phyloP scores from a whole-genome alignment of 2,888 invertebrate species.

The Mimumesa dahlbomi region DNA sequence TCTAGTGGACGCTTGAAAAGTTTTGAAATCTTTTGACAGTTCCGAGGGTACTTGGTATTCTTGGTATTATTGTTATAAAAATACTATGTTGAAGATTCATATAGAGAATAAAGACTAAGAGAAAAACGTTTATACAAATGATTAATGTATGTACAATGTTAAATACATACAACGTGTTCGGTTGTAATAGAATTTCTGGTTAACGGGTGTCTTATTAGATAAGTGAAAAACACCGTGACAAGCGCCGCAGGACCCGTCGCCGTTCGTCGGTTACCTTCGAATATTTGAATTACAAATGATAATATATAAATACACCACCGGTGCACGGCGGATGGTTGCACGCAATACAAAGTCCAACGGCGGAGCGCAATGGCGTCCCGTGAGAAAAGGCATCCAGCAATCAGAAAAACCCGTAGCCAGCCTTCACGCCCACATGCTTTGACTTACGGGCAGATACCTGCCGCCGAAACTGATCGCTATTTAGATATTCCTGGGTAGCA shows the following conservation, averaged over 20 bases:
- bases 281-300: conserved; percentile 25
- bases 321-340: conserved; percentile 2
- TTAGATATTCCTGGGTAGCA: conserved; percentile 54
- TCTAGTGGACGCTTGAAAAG: too few species aligned
- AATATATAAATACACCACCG: neutral
- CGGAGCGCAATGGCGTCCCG: conserved; percentile 20
- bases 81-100: too few species aligned
- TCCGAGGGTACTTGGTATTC: too few species aligned
- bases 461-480: conserved; percentile 57
- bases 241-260: neutral
- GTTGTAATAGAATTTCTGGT: too few species aligned
- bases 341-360: conserved; percentile 27
- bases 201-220: too few species aligned
- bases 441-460: conserved; percentile 36
- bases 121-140: too few species aligned
- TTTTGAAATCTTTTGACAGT: too few species aligned
- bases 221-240: too few species aligned
- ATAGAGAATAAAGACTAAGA: too few species aligned
- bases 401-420: conserved; percentile 15
- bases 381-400: conserved; percentile 50
- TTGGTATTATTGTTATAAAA: too few species aligned
- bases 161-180: too few species aligned
- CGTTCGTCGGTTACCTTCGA: neutral
- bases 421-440: conserved; percentile 53
- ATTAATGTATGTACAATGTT: too few species aligned